A percentile compares a stretch with the other conserved stretches of the same genome.
These are phyloP conservation scores for Beroe forskalii DNA, from an alignment of 37 sponge, comb jelly and placozoan genomes.

Conservation along the genomic window DNA sequence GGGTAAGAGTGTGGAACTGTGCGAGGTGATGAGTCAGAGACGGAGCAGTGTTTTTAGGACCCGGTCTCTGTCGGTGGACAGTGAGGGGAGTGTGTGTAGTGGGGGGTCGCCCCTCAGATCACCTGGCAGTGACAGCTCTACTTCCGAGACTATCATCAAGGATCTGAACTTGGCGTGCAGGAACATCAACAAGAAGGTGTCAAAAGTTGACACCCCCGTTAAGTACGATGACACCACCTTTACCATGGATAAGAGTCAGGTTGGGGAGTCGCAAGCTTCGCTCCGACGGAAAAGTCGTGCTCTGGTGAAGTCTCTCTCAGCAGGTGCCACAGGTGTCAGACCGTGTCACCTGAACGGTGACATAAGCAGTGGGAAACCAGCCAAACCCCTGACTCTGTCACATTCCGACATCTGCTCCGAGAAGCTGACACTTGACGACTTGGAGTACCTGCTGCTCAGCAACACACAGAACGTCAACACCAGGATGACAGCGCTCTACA, in stretches of 20 bases:
- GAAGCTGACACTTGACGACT: slow-evolving; percentile 4
- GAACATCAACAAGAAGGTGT: slow-evolving; percentile 23
- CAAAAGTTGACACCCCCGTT: not conserved
- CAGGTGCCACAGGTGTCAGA: not conserved
- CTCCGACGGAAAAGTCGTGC: slow-evolving; percentile 12
- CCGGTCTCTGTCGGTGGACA: slow-evolving; percentile 9
- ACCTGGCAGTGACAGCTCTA: not conserved
- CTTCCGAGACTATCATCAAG: not conserved
- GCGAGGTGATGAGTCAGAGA: slow-evolving; percentile 3
- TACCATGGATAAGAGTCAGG: not conserved
- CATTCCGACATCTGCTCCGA: not conserved
- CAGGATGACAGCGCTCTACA: not conserved
- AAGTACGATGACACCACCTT: not conserved
- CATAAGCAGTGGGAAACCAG: not conserved
- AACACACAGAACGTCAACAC: not conserved
- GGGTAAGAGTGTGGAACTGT: not conserved
- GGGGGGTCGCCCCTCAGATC: not conserved
- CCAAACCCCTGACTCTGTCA: too few relatives aligned
- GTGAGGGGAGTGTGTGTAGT: slow-evolving; percentile 41
- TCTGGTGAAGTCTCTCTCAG: not conserved
- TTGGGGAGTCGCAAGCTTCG: not conserved
- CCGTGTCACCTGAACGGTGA: not conserved
- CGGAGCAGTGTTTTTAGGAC: not conserved
- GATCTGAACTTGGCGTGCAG: slow-evolving; percentile 40
- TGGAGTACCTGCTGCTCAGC: slow-evolving; percentile 40